Base-by-base conservation (phyloP, 1,140 invertebrate species). In the Varroa destructor region DNA sequence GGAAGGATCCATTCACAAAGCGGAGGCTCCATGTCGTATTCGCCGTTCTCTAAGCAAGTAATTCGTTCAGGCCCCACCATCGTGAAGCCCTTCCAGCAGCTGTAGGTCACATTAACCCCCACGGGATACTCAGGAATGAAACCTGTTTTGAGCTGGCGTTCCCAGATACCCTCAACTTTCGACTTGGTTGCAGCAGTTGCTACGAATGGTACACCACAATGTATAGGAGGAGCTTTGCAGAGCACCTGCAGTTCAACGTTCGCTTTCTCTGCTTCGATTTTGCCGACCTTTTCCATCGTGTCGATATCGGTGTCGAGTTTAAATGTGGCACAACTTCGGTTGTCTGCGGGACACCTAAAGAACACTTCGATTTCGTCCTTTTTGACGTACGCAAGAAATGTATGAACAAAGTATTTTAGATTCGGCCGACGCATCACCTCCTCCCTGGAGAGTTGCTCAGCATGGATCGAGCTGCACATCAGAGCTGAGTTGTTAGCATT, bases 11-110 rank as follows among this genome's bases (percentile, higher is more conserved):
- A 67, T 8, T 67, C 61, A 37, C 61, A 67, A 1, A 12, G 40
- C 61, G 61, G 61, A 67, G 61, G 61, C 14, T 67, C 14, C 61
- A 67, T 67, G 10, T 67, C 61, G 61, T 67, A 67, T 40, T 67
- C 61, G 36, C 61, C 61, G 37, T 67, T 67, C 5, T 67, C 61
- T 46, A 67, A 46, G 40, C 61, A 67, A 37, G 12, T 67, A 46
- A 67, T 67, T 46, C 40, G 40, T 40, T 67, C 61, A 12, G 61
- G 61, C 36, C 61, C 61, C 40, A 67, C 61, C 61, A 67, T 67
- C 4, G 61, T 67, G 61, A 67, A 67, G 12, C 61, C 61, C 46
- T 67, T 67, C 61, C 61, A 67, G 37, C 61, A 67, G 61, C 12
- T n/a, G 61, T 67, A 67, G 10, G 61, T 67, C 2, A 67, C 61